Percentiles rank a stretch among this genome's conserved stretches.
These are phyloP conservation scores for Guaruba guarouba DNA, from an alignment of 2,113 vertebrate genomes.

Conservation along the genomic window DNA sequence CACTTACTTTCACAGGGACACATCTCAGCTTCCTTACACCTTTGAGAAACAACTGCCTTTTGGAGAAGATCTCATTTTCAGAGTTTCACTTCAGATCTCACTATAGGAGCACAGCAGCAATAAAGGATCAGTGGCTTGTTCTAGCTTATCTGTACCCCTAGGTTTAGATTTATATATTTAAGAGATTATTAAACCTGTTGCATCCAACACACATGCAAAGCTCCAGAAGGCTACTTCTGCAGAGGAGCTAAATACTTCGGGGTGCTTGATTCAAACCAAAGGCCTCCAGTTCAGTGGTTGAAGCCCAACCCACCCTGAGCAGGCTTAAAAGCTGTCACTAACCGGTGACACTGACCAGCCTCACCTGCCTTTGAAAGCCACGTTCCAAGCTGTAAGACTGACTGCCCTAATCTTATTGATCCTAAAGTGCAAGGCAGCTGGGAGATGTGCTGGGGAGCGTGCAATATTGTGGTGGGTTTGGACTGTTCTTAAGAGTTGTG, in stretches of 20 bases:
- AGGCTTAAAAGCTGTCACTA: background rate
- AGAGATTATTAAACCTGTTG: background rate
- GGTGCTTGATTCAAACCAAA: background rate
- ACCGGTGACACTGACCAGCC: background rate
- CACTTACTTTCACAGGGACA: background rate
- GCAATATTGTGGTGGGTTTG: background rate
- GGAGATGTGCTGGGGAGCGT: rapidly evolving
- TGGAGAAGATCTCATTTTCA: background rate
- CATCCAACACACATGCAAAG: rapidly evolving
- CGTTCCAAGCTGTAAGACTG: background rate
- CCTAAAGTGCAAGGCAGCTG: background rate
- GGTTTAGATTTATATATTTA: background rate
- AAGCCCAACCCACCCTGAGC: rapidly evolving
- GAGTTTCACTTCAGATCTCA: background rate
- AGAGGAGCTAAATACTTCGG: background rate
- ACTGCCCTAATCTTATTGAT: background rate
- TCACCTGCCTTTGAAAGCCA: background rate
- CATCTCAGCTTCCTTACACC: background rate
- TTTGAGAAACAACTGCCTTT: background rate
- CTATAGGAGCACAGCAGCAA: background rate
- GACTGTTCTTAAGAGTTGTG: background rate
- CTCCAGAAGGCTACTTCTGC: background rate
- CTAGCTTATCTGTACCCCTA: background rate
- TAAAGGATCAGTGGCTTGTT: background rate
- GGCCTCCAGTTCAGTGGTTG: background rate